phyloP scores from a whole-genome alignment of 2,113 vertebrate species.

The Hucho hucho region DNA sequence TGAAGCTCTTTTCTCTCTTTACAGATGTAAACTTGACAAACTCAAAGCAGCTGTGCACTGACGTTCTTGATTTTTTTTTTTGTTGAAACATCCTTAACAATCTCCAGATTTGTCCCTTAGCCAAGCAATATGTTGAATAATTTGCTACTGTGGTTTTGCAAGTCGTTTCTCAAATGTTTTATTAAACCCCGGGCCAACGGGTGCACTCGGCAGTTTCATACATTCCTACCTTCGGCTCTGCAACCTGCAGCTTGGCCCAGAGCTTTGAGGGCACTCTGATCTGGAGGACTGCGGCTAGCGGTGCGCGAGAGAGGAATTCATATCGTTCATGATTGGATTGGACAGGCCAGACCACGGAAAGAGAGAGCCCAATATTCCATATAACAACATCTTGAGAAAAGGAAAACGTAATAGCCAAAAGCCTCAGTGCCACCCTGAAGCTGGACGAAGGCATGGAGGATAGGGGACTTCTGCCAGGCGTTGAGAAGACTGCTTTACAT shows the following conservation, averaged over 20 bases:
- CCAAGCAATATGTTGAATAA: conserved; percentile 66
- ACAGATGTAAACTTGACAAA: conserved; percentile 59
- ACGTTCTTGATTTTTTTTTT: conserved; percentile 21
- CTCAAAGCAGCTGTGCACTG: conserved; percentile 57
- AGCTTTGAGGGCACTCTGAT: conserved; percentile 15
- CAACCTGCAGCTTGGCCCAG: conserved; percentile 39
- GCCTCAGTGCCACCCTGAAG: conserved; percentile 14
- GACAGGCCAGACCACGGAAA: conserved; percentile 49
- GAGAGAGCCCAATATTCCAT: conserved; percentile 38
- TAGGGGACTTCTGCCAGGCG: conserved; percentile 1
- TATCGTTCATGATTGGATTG: conserved; percentile 54
- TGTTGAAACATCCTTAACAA: background rate
- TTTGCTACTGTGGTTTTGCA: conserved; percentile 51
- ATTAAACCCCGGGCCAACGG: conserved; percentile 36
- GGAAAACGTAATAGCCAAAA: conserved; percentile 34
- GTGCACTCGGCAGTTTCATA: conserved; percentile 23
- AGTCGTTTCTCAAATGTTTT: conserved; percentile 28
- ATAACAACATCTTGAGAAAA: conserved; percentile 50
- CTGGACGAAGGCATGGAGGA: background rate
- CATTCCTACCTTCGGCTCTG: conserved; percentile 36
- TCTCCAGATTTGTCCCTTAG: conserved; percentile 25
- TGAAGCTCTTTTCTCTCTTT: conserved; percentile 56
- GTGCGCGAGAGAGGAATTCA: conserved; percentile 40
- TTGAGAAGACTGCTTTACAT: conserved; percentile 10
- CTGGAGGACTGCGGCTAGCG: conserved; percentile 22